Percentiles rank a stretch among this genome's conserved stretches.
phyloP scores from a whole-genome alignment of 92 coral and sea anemone genomes.

The Zoanthus solanderi region DNA sequence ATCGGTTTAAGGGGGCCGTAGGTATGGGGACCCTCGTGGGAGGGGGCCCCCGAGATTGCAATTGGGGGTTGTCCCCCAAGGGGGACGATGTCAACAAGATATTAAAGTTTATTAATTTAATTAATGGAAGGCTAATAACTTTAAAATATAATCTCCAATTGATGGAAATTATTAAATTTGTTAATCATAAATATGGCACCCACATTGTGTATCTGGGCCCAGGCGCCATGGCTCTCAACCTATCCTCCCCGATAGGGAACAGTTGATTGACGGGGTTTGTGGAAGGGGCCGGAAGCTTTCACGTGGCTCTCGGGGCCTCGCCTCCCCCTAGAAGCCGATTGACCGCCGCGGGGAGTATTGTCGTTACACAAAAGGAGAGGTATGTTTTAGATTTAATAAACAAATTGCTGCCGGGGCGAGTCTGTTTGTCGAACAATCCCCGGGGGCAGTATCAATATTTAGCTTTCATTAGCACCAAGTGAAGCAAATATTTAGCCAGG shows the following conservation, averaged over 20 bases:
- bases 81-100: conserved; percentile 47
- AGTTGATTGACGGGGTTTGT: conserved; percentile 55
- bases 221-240: conserved; percentile 50
- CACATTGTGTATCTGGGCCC: conserved; percentile 55
- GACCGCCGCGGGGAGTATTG: conserved; percentile 49
- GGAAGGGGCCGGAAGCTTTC: conserved; percentile 54
- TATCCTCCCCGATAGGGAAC: conserved; percentile 42
- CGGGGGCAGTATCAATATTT: conserved; percentile 50
- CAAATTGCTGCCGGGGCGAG: conserved; percentile 51
- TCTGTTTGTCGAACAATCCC: conserved; percentile 45
- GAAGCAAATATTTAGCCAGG: conserved; percentile 54
- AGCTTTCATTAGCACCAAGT: conserved; percentile 30
- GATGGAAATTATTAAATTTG: conserved; percentile 50
- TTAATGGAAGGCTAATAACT: conserved; percentile 53
- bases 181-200: conserved; percentile 51
- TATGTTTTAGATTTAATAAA: conserved; percentile 48
- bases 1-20: conserved; percentile 55
- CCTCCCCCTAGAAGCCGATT: conserved; percentile 53
- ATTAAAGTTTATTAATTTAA: conserved; percentile 48
- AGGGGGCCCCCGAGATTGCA: conserved; percentile 48
- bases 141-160: conserved; percentile 49
- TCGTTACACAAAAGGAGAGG: conserved; percentile 52
- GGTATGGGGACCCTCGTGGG: conserved; percentile 51
- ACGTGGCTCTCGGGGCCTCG: conserved; percentile 58
- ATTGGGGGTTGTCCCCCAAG: conserved; percentile 55